Percentiles rank a stretch among this genome's conserved stretches.
Evolutionary conservation across 2,113 vertebrate genomes (phyloP).

Genomic region (Camelus dromedarius): DNA sequence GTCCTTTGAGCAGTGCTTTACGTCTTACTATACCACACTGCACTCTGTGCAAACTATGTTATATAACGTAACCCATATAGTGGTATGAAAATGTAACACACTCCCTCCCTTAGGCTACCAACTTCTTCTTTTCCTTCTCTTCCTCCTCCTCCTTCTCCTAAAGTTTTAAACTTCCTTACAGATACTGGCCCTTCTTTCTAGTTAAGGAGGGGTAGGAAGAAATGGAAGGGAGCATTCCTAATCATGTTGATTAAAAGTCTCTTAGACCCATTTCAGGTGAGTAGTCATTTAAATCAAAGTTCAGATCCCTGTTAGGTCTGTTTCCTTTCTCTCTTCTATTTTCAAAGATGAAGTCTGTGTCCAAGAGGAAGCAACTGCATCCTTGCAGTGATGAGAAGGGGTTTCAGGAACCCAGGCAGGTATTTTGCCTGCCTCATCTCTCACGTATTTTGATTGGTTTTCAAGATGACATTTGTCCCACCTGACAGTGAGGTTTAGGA

Average conservation of each 20-base stretch:
- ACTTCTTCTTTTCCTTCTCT: neutral
- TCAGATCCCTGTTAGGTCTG: neutral
- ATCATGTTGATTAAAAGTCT: neutral
- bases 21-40: neutral
- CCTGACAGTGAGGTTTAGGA: neutral
- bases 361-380: neutral
- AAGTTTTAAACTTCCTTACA: neutral
- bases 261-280: neutral
- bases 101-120: neutral
- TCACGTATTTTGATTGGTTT: neutral
- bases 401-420: too few species aligned
- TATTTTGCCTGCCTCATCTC: neutral
- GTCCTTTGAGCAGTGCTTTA: neutral
- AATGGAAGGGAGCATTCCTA: neutral
- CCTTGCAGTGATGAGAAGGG: neutral
- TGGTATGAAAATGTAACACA: neutral
- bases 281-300: neutral
- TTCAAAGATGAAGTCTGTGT: neutral
- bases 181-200: neutral
- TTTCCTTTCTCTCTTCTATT: neutral
- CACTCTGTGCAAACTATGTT: neutral
- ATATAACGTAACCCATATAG: neutral
- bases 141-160: neutral
- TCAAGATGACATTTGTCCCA: neutral
- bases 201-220: neutral